A percentile compares a stretch with the other conserved stretches of the same genome.
Conservation (phyloP, 2,113 vertebrate species). For the Turdus rufiventris region DNA sequence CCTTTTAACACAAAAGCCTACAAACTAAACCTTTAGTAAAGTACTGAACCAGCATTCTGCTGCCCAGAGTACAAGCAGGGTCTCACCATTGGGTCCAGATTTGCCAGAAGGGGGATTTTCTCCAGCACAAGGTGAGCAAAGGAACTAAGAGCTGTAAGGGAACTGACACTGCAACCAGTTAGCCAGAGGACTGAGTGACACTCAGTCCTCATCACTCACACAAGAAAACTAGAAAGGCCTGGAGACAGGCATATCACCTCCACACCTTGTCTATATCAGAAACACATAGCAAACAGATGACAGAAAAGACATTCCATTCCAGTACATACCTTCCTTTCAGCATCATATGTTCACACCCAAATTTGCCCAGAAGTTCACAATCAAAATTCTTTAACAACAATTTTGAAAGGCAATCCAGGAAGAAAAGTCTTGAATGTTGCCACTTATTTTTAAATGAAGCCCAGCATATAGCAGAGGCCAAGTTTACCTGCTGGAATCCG, state of each 20-base stretch:
- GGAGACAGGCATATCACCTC: not conserved
- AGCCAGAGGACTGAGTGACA: too few species aligned
- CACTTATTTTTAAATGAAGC: not conserved
- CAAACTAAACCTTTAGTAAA: not conserved
- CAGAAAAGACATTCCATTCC: not conserved
- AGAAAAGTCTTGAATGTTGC: accelerated
- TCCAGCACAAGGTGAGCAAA: not conserved
- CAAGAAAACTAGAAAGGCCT: not conserved
- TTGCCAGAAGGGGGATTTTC: not conserved
- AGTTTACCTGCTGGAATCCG: constrained; percentile 89
- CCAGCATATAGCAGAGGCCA: not conserved
- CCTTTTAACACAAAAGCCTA: not conserved
- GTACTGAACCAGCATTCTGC: not conserved
- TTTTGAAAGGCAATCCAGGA: not conserved
- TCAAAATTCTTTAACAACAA: not conserved
- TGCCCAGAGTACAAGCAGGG: not conserved
- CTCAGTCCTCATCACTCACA: not conserved
- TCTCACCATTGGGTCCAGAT: not conserved
- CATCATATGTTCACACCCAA: not conserved
- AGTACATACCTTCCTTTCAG: not conserved
- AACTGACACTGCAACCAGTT: not conserved
- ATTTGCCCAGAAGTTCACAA: not conserved
- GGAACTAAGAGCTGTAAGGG: not conserved
- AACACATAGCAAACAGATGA: not conserved
- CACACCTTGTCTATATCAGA: not conserved